Conservation (phyloP, 1,140 invertebrate species). For the Pseudomyrmex sp. region DNA sequence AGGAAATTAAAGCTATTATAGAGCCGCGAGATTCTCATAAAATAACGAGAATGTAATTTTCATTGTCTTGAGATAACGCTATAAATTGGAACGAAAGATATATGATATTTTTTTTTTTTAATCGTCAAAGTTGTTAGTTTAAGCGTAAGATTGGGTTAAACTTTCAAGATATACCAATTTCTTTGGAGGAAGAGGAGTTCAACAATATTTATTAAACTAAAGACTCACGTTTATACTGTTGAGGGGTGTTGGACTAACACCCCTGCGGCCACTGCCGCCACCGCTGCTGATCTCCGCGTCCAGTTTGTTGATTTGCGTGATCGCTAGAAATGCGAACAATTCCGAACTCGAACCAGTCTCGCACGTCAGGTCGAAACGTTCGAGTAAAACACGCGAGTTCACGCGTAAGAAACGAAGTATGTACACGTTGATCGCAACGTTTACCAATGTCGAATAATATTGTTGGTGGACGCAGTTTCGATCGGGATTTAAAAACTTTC, state of each 20-base stretch:
- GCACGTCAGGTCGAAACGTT: neutral
- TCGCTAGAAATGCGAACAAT: conserved; percentile 30
- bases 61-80: conserved; percentile 17
- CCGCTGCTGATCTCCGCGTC: conserved; percentile 80
- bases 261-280: conserved; percentile 80
- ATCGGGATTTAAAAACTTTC: conserved; percentile 40
- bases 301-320: conserved; percentile 77
- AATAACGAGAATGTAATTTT: conserved; percentile 22
- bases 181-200: too few relatives aligned
- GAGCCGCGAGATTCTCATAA: conserved; percentile 25
- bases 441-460: neutral
- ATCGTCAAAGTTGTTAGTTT: too few relatives aligned
- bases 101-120: too few relatives aligned
- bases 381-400: conserved; percentile 37
- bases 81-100: neutral
- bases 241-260: conserved; percentile 79
- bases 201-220: too few relatives aligned
- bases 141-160: too few relatives aligned
- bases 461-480: neutral
- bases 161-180: too few relatives aligned
- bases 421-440: neutral
- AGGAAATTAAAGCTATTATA: conserved; percentile 18
- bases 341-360: neutral
- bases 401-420: neutral
- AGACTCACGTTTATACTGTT: conserved; percentile 83